A percentile compares a stretch with the other conserved stretches of the same genome.
Evolutionary conservation across 2,888 invertebrate species (phyloP).

Genomic region (Drosophila borborema): DNA sequence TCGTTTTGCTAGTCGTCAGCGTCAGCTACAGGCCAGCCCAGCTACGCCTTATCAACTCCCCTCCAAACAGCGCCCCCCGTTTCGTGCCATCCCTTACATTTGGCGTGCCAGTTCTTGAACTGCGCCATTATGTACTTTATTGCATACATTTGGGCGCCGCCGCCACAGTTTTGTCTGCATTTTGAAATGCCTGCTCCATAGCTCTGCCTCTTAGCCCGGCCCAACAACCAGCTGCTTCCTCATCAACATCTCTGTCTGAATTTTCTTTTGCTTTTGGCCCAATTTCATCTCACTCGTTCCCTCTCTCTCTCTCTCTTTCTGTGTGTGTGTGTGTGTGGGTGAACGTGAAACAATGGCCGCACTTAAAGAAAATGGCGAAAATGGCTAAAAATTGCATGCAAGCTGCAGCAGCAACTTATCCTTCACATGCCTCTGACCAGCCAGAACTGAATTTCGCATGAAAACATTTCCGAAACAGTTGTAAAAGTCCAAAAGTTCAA

Average conservation of each 20-base stretch:
- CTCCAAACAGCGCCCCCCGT: neutral
- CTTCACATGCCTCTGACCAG: conserved; percentile 13
- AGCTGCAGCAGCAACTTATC: conserved; percentile 46
- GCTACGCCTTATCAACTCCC: conserved; percentile 12
- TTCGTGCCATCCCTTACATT: conserved; percentile 8
- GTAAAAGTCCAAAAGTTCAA: conserved; percentile 15
- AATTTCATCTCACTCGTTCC: conserved; percentile 60
- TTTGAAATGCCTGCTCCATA: conserved; percentile 71
- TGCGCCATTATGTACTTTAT: conserved; percentile 80
- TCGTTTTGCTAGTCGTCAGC: conserved; percentile 52
- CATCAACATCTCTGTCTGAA: conserved; percentile 44
- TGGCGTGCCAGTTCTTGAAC: conserved; percentile 74
- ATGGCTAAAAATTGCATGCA: conserved; percentile 78
- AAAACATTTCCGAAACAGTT: conserved; percentile 42
- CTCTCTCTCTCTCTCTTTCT: conserved; percentile 7
- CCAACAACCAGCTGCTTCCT: neutral
- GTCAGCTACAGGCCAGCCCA: conserved; percentile 34
- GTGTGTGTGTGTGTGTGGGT: conserved; percentile 54
- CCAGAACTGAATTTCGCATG: conserved; percentile 21
- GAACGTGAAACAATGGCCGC: conserved; percentile 76
- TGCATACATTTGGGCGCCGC: conserved; percentile 76
- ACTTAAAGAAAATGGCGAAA: conserved; percentile 80
- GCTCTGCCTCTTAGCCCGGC: conserved; percentile 36
- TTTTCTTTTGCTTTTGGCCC: conserved; percentile 65
- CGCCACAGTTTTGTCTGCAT: conserved; percentile 71